Percentiles rank a stretch among this genome's conserved stretches.
Conservation (phyloP, 2,113 vertebrate genomes). For the Manacus vitellinus region DNA sequence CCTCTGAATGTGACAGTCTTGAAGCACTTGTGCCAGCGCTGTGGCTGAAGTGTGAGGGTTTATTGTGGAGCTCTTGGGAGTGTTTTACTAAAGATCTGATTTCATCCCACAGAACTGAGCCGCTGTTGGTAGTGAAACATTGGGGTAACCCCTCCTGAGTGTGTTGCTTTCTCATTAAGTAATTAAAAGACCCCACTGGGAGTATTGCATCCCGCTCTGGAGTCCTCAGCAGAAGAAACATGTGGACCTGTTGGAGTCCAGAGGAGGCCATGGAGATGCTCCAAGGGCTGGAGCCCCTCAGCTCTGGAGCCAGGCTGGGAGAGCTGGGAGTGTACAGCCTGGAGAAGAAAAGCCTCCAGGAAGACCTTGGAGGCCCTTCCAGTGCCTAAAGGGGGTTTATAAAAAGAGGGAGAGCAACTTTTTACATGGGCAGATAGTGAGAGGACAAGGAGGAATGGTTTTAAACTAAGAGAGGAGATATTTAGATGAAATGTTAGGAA, state of each 20-base stretch:
- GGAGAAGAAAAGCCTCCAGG: background rate
- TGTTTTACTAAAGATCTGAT: background rate
- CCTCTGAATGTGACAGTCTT: background rate
- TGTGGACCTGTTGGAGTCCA: background rate
- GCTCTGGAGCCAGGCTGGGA: background rate
- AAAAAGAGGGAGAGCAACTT: background rate
- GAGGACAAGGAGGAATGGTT: fast-evolving
- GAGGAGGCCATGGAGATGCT: background rate
- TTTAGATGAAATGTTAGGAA: background rate
- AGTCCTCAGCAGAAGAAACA: background rate
- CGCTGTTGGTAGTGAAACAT: background rate
- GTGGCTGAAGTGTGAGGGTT: background rate
- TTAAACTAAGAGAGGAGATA: background rate
- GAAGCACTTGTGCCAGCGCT: fast-evolving
- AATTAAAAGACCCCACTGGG: background rate
- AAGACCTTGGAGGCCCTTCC: background rate
- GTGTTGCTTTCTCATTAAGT: background rate
- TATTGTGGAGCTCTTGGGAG: fast-evolving
- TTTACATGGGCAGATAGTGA: background rate
- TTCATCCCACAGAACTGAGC: background rate
- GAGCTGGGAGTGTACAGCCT: background rate
- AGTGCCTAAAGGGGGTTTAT: background rate
- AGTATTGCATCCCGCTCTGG: background rate
- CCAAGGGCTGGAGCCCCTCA: background rate
- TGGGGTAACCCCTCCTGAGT: background rate